Evolutionary conservation across 2,113 vertebrate genomes (phyloP), one percentile per base, ranked within the genome.

Genomic region (Pseudopipra pipra): DNA sequence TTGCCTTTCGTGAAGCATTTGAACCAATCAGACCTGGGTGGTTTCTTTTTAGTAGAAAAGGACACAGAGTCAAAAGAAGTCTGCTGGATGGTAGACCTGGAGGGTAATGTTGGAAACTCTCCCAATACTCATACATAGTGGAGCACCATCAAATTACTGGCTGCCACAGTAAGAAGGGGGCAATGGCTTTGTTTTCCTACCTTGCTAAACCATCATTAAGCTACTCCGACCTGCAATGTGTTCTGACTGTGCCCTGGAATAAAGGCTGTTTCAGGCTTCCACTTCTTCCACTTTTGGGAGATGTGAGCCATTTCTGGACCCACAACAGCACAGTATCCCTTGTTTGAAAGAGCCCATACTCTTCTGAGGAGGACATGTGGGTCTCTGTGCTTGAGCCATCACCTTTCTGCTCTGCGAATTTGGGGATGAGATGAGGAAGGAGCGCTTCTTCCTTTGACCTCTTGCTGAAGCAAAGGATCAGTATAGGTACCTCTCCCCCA

Each of bases 1-100:
- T 96, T 83, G 78, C 61, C 30, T 93, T 94, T 73, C 43, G 44
- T 63, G 52, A 61, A 92, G 52, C 68, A 87, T 63, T 47, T 89
- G 74, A 95, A 85, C 66, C 85, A 90, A 8, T 33, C 80, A 83
- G 59, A 91, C 54, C 20, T 68, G 5, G 23, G 9, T 23, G n/a
- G 6, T 37, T 37, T 84, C 39, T 41, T 58, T 25, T n/a, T 52
- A 21, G 33, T 37, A 87, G 47, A 78, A 78, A 74, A 83, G 9
- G 41, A 77, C 41, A 28, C 33, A 31, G 74, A 73, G 25, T 54
- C 31, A 51, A 51, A 76, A 72, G 27, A n/a, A 8, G 4, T 55
- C 41, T 67, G 18, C 30, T 51, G 18, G 44, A 13, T 30, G 30
- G 21, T 56, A 21, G 22, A 23, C 33, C 16, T 47, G 37, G 66